Conservation (phyloP, 2,888 invertebrate species). For the Bhutanitis thaidina region DNA sequence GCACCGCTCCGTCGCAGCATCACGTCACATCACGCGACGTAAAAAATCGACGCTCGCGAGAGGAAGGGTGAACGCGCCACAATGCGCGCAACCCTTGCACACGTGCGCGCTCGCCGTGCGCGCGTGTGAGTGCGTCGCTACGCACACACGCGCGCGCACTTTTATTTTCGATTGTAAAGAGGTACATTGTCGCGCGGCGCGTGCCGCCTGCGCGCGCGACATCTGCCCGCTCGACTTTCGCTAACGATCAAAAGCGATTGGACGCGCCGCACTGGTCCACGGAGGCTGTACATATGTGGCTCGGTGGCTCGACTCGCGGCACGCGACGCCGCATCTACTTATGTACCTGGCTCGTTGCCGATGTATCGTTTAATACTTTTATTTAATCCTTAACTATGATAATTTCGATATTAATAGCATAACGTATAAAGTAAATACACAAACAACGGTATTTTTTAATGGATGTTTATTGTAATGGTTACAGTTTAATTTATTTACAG, state of each 20-base stretch:
- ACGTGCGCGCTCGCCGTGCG: constrained; percentile 20
- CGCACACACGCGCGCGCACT: not conserved
- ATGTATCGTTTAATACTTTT: no score
- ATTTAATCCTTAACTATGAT: no score
- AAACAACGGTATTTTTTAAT: no score
- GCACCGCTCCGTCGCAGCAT: not conserved
- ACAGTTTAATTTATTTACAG: no score
- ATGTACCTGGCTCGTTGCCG: no score
- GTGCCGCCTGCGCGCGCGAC: constrained; percentile 9
- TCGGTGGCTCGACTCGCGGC: no score
- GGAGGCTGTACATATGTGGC: no score
- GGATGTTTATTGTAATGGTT: no score
- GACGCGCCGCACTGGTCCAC: not conserved
- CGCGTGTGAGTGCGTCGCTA: constrained; percentile 18
- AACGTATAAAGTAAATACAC: no score
- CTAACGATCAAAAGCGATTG: constrained; percentile 14
- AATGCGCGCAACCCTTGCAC: constrained; percentile 21
- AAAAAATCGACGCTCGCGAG: constrained; percentile 9
- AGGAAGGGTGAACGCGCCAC: constrained; percentile 12
- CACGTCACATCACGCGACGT: constrained; percentile 9
- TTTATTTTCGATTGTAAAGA: constrained; percentile 15
- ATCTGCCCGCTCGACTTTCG: constrained; percentile 16
- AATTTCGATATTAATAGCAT: no score
- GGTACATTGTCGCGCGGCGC: constrained; percentile 1
- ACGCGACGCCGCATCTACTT: no score